phyloP scores from a whole-genome alignment of 2,888 invertebrate genomes.

The Agrotis puta region DNA sequence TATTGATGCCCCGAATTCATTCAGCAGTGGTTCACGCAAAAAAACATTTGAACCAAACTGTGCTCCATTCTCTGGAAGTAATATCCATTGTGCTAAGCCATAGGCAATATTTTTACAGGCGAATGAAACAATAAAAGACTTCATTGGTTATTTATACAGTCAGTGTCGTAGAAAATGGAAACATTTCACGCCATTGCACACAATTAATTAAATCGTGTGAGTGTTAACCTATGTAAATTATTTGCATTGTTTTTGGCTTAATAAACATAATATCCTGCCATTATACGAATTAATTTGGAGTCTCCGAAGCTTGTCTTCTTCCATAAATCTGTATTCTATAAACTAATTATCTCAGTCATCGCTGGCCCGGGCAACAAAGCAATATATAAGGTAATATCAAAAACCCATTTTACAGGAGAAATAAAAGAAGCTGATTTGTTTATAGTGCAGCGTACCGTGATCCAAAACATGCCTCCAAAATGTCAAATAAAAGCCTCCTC shows the following conservation, averaged over 20 bases:
- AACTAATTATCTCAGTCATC: too few species aligned
- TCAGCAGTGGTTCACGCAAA: constrained; percentile 66
- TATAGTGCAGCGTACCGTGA: too few species aligned
- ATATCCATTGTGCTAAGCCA: constrained; percentile 75
- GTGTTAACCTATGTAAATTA: constrained; percentile 22
- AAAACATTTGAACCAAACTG: constrained; percentile 63
- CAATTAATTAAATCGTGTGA: constrained; percentile 58
- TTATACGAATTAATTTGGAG: too few species aligned
- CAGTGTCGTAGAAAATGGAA: constrained; percentile 69
- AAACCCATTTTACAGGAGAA: too few species aligned
- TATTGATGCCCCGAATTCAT: constrained; percentile 72
- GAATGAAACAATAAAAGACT: constrained; percentile 72
- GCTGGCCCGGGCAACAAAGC: too few species aligned
- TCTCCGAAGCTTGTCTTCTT: too few species aligned
- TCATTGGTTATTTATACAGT: constrained; percentile 70
- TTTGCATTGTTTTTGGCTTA: not conserved
- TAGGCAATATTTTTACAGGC: constrained; percentile 75
- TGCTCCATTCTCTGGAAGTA: constrained; percentile 66
- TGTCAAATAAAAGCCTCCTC: too few species aligned
- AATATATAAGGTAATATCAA: too few species aligned
- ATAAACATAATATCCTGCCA: too few species aligned
- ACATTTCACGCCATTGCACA: constrained; percentile 63
- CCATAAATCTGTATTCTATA: too few species aligned
- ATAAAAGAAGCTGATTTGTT: too few species aligned
- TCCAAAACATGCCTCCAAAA: too few species aligned